Evolutionary conservation across 1,140 invertebrate species (phyloP), one percentile per base, ranked within the genome.

Genomic region (Proales similis): DNA sequence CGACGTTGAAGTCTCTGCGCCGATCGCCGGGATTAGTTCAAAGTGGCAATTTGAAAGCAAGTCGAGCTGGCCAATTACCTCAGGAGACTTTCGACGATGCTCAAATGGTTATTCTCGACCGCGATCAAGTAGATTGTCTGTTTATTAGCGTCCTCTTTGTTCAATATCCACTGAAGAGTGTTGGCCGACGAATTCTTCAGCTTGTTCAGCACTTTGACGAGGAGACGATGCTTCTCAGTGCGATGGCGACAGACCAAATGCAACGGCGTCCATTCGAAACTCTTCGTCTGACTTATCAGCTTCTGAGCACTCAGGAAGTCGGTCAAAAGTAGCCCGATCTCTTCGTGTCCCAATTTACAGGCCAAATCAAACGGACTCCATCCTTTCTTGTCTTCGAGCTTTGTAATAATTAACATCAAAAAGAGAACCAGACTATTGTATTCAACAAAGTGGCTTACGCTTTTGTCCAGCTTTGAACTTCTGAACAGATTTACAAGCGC

Each of bases 91-190:
- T 57, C 51, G 12, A 57, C 51, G 12, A 57, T 27, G 19, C 32
- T 57, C 22, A 57, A 26, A 57, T 57, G 51, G 19, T 57, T 57
- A 26, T 57, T 57, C 30, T 57, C 51, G 32, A 57, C 32, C 27
- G 36, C 39, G 17, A 57, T 57, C n/a, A 42, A 26, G 14, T 42
- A 14, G 4, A 57, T 57, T 17, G 33, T 57, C 12, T 57, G 51
- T 1, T 42, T 22, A 12, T 39, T 57, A 3, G 19, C 9, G 12
- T 57, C 51, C 27, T 57, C 51, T 57, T 57, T 57, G 39, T 57
- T 57, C 7, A 42, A 42, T 57, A 57, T 42, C 30, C 29, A 27
- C 11, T 57, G 26, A 2, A 57, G 14, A 14, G 20, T 39, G 3
- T 53, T 53, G 24, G 48, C 26, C 27, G 38, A 39, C 9, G 42